phyloP scores from a whole-genome alignment of 2,888 invertebrate species.

The Synergus gifuensis region DNA sequence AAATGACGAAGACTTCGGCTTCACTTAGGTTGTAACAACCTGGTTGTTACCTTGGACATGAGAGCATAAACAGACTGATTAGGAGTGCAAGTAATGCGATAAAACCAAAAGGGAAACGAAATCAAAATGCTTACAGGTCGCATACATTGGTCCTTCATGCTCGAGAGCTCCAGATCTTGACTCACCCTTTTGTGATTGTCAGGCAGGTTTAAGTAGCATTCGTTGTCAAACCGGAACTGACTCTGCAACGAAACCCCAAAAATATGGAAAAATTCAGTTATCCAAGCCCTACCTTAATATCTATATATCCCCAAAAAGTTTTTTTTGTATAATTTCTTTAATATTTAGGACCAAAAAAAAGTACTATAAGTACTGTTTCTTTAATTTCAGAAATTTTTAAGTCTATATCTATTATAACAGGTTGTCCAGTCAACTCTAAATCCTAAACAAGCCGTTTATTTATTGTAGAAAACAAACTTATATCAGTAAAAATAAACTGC shows the following conservation, averaged over 20 bases:
- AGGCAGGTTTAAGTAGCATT: constrained; percentile 97
- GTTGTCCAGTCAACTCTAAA: too few species aligned
- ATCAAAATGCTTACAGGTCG: constrained; percentile 84
- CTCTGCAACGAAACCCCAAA: constrained; percentile 83
- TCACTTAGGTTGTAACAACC: background rate
- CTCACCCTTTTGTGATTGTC: constrained; percentile 99
- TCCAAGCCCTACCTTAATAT: too few species aligned
- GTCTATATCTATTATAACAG: too few species aligned
- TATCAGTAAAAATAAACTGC: background rate
- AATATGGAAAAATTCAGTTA: background rate
- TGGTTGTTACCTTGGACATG: constrained; percentile 69
- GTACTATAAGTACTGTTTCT: too few species aligned
- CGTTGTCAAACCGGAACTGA: constrained; percentile 99
- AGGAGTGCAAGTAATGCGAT: constrained; percentile 44
- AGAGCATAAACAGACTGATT: constrained; percentile 59
- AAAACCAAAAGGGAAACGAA: constrained; percentile 42
- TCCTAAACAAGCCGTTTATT: too few species aligned
- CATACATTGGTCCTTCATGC: constrained; percentile 81
- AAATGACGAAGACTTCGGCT: constrained; percentile 25
- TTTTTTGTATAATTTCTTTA: too few species aligned
- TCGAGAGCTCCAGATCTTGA: constrained; percentile 79
- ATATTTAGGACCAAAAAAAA: too few species aligned
- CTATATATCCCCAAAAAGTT: too few species aligned
- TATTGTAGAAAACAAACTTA: background rate
- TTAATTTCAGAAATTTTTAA: too few species aligned